phyloP scores from a whole-genome alignment of 2,888 invertebrate genomes.

The Limnephilus rhombicus region DNA sequence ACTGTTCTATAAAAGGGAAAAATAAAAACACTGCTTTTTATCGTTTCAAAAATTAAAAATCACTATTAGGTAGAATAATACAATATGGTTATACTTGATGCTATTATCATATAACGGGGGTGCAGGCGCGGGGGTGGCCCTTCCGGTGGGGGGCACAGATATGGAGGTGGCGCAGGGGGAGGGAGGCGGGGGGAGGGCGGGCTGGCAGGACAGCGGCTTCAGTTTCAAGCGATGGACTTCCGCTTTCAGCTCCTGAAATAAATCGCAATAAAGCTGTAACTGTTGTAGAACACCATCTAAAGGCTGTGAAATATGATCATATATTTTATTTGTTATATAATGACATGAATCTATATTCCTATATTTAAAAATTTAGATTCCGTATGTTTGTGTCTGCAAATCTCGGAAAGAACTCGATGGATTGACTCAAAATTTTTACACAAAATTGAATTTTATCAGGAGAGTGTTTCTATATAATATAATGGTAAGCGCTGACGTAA shows the following conservation, averaged over 20 bases:
- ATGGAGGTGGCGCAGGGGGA: slow-evolving; percentile 25
- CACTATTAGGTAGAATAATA: background rate
- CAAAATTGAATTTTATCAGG: too few relatives aligned
- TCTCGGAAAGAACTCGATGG: too few relatives aligned
- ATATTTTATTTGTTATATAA: too few relatives aligned
- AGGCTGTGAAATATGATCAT: background rate
- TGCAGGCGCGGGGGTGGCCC: background rate
- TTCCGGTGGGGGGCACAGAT: slow-evolving; percentile 37
- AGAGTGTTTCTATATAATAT: too few relatives aligned
- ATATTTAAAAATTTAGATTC: too few relatives aligned
- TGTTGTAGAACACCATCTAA: background rate
- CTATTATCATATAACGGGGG: background rate
- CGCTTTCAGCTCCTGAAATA: slow-evolving; percentile 70
- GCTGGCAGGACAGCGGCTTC: slow-evolving; percentile 69
- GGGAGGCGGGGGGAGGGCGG: slow-evolving; percentile 18
- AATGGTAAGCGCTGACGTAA: too few relatives aligned
- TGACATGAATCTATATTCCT: too few relatives aligned
- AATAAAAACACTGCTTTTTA: background rate
- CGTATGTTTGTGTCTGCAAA: too few relatives aligned
- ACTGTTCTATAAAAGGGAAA: slow-evolving; percentile 53
- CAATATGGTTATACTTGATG: background rate
- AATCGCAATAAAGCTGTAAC: background rate
- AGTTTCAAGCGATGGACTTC: slow-evolving; percentile 72
- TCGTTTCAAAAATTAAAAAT: background rate
- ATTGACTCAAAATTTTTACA: too few relatives aligned